Percentiles rank a stretch among this genome's conserved stretches.
Evolutionary conservation across 2,113 vertebrate genomes (phyloP).

Genomic region (Passer montanus): DNA sequence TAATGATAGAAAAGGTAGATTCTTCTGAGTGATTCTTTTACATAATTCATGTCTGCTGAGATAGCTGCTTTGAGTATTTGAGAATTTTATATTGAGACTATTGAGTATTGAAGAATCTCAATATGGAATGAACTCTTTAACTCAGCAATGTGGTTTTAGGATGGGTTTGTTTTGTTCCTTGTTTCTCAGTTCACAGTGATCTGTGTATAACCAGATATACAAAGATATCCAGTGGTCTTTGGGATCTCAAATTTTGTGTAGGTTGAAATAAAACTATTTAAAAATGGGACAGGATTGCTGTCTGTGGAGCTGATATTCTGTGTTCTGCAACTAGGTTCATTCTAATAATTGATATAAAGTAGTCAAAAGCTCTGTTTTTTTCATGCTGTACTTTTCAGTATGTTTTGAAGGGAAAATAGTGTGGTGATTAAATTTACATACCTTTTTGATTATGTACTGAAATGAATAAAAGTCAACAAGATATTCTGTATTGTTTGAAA

Average conservation of each 20-base stretch:
- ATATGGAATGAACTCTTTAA: background rate
- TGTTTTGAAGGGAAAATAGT: background rate
- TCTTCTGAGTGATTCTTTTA: background rate
- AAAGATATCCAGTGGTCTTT: background rate
- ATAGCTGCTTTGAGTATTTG: background rate
- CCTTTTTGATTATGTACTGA: background rate
- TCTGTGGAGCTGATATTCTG: background rate
- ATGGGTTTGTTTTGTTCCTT: background rate
- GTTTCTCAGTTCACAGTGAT: background rate
- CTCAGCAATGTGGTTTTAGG: background rate
- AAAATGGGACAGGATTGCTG: background rate
- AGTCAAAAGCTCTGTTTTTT: slow-evolving; percentile 1
- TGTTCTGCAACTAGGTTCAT: background rate
- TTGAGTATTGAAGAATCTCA: background rate
- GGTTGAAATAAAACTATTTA: background rate
- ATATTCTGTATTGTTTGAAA: slow-evolving; percentile 6
- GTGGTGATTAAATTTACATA: background rate
- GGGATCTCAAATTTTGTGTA: background rate
- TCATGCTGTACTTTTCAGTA: background rate
- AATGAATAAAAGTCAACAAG: background rate
- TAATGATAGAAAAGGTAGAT: background rate
- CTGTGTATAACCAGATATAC: background rate
- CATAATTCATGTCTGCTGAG: background rate
- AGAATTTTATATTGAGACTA: background rate
- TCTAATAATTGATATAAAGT: background rate